Conservation (phyloP, 2,797 vertebrate genomes). For the Scomberomorus guttatus region DNA sequence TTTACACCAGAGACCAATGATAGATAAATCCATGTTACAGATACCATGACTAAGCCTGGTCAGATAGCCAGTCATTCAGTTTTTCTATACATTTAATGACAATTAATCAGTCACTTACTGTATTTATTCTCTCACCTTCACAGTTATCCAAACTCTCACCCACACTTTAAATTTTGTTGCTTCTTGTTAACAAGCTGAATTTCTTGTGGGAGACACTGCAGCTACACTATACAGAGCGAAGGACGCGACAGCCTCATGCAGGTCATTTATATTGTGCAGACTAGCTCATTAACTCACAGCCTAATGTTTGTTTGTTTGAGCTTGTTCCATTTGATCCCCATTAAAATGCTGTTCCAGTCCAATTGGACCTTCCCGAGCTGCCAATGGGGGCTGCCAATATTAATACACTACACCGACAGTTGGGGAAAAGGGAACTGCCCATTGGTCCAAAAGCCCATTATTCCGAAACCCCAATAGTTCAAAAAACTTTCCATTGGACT, state of each 20-base stretch:
- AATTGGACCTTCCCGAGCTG: constrained; percentile 43
- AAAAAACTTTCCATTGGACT: no score
- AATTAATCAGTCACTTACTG: no score
- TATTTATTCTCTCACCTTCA: constrained; percentile 9
- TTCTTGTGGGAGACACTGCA: not conserved
- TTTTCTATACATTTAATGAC: no score
- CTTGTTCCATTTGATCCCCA: constrained; percentile 70
- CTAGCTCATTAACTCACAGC: constrained; percentile 70
- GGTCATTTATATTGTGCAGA: constrained; percentile 63
- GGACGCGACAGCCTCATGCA: constrained; percentile 3
- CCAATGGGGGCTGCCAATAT: constrained; percentile 44
- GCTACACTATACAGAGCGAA: not conserved
- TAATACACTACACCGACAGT: constrained; percentile 31
- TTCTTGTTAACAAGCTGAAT: constrained; percentile 15
- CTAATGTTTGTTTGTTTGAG: constrained; percentile 73
- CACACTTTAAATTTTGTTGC: not conserved
- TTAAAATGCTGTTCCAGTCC: constrained; percentile 64
- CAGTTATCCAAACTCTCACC: not conserved
- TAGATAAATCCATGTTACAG: not conserved
- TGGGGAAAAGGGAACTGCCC: constrained; percentile 6
- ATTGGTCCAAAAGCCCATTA: no score
- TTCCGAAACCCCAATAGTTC: no score
- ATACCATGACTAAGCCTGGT: no score
- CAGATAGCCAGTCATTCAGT: no score
- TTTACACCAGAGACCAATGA: not conserved